Percentiles rank a stretch among this genome's conserved stretches.
Evolutionary conservation across 2,797 vertebrate genomes (phyloP).

Genomic region (Thripadectes ignobilis): DNA sequence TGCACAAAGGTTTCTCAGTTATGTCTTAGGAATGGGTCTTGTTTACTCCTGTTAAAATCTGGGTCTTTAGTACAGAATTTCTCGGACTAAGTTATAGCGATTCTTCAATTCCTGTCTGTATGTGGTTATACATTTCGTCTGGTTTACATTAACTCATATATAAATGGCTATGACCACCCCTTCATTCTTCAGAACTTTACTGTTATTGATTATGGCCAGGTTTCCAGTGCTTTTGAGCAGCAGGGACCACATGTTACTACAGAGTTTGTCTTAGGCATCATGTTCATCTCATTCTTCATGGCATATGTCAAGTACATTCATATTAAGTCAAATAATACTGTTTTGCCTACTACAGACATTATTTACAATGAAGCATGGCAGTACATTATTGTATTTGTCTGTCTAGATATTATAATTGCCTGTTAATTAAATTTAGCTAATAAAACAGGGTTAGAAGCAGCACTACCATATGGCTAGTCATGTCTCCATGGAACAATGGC

Average conservation of each 20-base stretch:
- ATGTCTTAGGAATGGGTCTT: not conserved
- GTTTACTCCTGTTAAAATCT: not conserved
- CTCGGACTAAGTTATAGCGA: not conserved
- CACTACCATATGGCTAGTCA: not conserved
- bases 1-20: not conserved
- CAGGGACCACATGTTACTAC: not conserved
- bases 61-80: not conserved
- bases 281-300: not conserved
- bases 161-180: not conserved
- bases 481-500: not conserved
- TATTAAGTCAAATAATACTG: not conserved
- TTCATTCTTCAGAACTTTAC: not conserved
- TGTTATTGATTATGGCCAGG: not conserved
- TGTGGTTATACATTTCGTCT: not conserved
- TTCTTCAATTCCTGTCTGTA: not conserved
- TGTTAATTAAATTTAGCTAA: conserved; percentile 20
- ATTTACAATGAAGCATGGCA: conserved; percentile 6
- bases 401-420: conserved; percentile 5
- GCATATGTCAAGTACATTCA: not conserved
- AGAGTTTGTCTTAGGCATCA: not conserved
- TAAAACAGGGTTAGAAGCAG: not conserved
- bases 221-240: conserved; percentile 12
- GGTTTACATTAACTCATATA: not conserved
- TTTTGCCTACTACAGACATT: not conserved
- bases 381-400: not conserved